These are phyloP conservation scores for Drosophila pallidifrons DNA, from an alignment of 1,140 invertebrate genomes.

Conservation along the genomic window DNA sequence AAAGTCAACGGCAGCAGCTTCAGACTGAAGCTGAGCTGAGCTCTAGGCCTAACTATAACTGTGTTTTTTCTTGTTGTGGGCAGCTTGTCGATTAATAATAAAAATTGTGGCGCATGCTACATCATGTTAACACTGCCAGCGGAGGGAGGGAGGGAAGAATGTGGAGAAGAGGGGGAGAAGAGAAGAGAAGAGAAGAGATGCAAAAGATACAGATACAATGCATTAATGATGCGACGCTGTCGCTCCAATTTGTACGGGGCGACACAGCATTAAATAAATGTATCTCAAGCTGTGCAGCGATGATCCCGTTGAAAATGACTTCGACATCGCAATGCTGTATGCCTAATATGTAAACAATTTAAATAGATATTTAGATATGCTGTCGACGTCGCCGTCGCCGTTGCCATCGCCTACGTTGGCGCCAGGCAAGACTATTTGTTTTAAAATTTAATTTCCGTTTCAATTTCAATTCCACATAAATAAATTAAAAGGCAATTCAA, in stretches of 20 bases:
- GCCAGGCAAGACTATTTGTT: constrained; percentile 73
- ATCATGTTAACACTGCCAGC: constrained; percentile 70
- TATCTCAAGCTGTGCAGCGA: constrained; percentile 76
- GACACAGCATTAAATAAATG: constrained; percentile 74
- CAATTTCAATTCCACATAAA: constrained; percentile 81
- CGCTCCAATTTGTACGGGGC: constrained; percentile 73
- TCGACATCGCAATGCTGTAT: constrained; percentile 9
- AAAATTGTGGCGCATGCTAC: constrained; percentile 60
- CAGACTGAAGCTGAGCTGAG: constrained; percentile 11
- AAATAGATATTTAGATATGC: constrained; percentile 82
- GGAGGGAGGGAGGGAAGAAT: not conserved
- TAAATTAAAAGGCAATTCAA: constrained; percentile 68
- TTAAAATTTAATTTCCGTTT: constrained; percentile 85
- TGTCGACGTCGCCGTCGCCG: constrained; percentile 41
- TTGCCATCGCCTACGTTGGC: constrained; percentile 66
- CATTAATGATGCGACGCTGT: constrained; percentile 55
- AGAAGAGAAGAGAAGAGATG: constrained; percentile 12
- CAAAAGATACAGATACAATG: constrained; percentile 47
- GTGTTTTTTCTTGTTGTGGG: constrained; percentile 47
- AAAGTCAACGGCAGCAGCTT: constrained; percentile 47
- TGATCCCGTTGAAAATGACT: not conserved
- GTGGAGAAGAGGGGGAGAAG: not conserved
- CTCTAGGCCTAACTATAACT: constrained; percentile 9
- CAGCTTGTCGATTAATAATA: constrained; percentile 60
- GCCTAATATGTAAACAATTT: constrained; percentile 77